These are phyloP conservation scores for Lepidothrix coronata DNA, from an alignment of 2,113 vertebrate genomes.

Conservation along the genomic window DNA sequence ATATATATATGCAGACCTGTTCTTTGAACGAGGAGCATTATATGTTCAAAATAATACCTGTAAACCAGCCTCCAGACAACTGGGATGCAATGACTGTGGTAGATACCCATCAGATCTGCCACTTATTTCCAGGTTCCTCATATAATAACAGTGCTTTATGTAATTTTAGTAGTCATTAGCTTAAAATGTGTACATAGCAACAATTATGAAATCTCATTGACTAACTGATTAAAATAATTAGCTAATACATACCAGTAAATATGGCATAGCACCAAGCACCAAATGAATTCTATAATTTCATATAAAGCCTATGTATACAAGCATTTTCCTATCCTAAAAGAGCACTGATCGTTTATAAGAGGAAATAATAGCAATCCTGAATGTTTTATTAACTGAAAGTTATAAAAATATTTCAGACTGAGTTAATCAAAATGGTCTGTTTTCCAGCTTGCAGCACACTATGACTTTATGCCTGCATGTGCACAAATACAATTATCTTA, in stretches of 20 bases:
- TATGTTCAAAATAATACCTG: neutral
- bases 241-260: neutral
- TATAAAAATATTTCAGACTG: neutral
- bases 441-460: neutral
- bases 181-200: neutral
- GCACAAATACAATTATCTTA: neutral
- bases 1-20: neutral
- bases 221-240: neutral
- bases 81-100: neutral
- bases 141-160: neutral
- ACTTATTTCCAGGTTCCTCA: neutral
- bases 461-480: neutral
- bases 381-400: neutral
- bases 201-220: neutral
- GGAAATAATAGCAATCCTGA: neutral
- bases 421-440: neutral
- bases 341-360: neutral
- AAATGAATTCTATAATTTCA: neutral
- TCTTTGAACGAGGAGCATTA: neutral
- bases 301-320: neutral
- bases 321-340: neutral
- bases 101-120: neutral
- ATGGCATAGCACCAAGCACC: neutral
- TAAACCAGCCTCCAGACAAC: neutral
- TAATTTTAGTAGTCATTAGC: neutral